Conservation (phyloP, 2,888 invertebrate species). For the Ophion ellenae region DNA sequence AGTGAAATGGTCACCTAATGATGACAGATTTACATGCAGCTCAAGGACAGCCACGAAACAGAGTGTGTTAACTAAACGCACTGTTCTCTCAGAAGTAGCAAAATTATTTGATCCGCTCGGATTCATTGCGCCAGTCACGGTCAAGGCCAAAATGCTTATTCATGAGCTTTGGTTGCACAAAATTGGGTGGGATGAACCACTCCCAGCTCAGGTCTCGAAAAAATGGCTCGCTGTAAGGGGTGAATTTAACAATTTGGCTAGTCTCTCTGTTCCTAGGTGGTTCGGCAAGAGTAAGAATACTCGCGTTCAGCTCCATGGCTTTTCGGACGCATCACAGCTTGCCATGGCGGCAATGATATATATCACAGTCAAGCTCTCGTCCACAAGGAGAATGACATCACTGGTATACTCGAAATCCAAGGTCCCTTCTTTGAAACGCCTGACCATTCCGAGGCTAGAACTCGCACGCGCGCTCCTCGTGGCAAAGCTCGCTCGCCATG, state of each 20-base stretch:
- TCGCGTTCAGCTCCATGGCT: conserved; percentile 62
- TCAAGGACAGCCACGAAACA: conserved; percentile 74
- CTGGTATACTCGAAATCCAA: conserved; percentile 63
- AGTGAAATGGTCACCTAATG: conserved; percentile 31
- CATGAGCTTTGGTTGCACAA: conserved; percentile 46
- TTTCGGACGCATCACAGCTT: conserved; percentile 68
- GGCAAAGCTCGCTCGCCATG: conserved; percentile 41
- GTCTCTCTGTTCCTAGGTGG: conserved; percentile 48
- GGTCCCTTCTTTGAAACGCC: conserved; percentile 64
- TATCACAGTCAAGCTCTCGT: conserved; percentile 18
- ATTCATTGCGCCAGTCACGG: conserved; percentile 40
- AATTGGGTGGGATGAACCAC: neutral
- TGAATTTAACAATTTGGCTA: neutral
- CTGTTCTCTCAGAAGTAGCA: too few relatives aligned
- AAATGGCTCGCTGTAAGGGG: conserved; percentile 4
- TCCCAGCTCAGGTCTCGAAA: conserved; percentile 5
- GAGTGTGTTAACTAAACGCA: conserved; percentile 70
- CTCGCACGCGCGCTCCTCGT: conserved; percentile 68
- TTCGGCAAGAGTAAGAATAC: conserved; percentile 1
- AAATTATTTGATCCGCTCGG: conserved; percentile 44
- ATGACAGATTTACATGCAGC: too few relatives aligned
- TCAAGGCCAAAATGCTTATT: conserved; percentile 49
- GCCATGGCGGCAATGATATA: conserved; percentile 68
- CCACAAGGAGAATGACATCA: neutral
- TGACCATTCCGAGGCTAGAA: conserved; percentile 70